A percentile compares a stretch with the other conserved stretches of the same genome.
Evolutionary conservation across 1,140 invertebrate genomes (phyloP).

Genomic region (Acromyrmex echinatior): DNA sequence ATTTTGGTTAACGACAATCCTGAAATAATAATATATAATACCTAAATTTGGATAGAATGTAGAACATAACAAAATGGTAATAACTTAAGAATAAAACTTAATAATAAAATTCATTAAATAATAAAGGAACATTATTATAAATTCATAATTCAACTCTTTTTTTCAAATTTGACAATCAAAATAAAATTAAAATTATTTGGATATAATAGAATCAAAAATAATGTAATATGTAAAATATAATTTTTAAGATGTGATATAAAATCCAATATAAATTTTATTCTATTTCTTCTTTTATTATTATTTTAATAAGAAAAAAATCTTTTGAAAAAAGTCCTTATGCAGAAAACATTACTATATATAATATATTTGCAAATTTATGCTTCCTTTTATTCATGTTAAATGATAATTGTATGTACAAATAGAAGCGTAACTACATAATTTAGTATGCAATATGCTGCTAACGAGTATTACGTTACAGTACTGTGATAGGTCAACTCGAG

Average conservation of each 20-base stretch:
- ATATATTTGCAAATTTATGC: background rate
- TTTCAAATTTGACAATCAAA: background rate
- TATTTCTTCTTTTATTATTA: background rate
- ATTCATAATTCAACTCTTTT: background rate
- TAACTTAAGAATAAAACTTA: background rate
- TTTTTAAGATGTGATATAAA: background rate
- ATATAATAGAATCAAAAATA: background rate
- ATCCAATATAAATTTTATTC: background rate
- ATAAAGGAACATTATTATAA: background rate
- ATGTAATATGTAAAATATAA: background rate
- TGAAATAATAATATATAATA: constrained; percentile 79
- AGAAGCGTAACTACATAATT: background rate
- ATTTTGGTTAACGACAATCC: constrained; percentile 92
- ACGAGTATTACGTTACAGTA: background rate
- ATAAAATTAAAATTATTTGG: background rate
- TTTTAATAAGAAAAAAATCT: background rate
- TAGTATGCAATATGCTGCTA: background rate
- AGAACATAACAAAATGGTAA: background rate
- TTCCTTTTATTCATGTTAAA: background rate
- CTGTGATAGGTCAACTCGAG: background rate
- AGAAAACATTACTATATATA: background rate
- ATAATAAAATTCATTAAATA: background rate
- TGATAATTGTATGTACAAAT: background rate
- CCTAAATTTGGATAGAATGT: background rate
- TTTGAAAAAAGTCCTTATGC: background rate